Evolutionary conservation across 2,888 invertebrate species (phyloP), one percentile per base, ranked within the genome.

Genomic region (Epirrhoe tristata): DNA sequence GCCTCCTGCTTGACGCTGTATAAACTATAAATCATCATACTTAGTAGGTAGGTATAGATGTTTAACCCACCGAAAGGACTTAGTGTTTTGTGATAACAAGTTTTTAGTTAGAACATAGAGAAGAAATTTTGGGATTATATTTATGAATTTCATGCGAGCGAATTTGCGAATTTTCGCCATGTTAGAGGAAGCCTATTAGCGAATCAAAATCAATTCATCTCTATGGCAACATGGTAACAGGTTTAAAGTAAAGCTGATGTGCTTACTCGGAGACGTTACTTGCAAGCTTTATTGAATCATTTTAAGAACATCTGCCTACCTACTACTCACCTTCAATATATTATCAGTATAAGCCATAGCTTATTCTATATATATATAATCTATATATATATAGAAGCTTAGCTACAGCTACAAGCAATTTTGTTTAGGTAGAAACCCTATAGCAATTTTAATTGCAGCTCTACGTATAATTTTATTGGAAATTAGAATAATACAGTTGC

Each of bases 401-500:
- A 32, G 32, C 5, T 32, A 32, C 3, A 32, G 12, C 4, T 43
- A 43, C 0, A 12, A 43, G 39, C 39, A 12, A 12, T 43, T 43
- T 43, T 12, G 39, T 43, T 43, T 43, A 43, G 24, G 12, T 43
- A 12, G 39, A 43, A 43, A 12, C 12, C 10, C 39, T 39, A 39
- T 16, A 54, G 31, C 10, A 16, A 5, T 46, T 43, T 7, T 46
- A 46, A 55, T 46, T 57, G n/a, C 56, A 57, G 7, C 31, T 24
- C 24, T 14, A 7, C 17, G 39, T 43, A n/a, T 39, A 51, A 59
- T 60, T 53, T 53, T 53, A 62, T 56, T 51, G 31, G 56, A 24
- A 39, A 39, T 56, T 50, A 2, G 36, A 58, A 53, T 51, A 62
- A 43, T 59, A 51, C 61, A 36, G 24, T 24, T 48, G 39, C 43